phyloP scores from a whole-genome alignment of 1,140 invertebrate genomes.

The Centruroides vittatus region DNA sequence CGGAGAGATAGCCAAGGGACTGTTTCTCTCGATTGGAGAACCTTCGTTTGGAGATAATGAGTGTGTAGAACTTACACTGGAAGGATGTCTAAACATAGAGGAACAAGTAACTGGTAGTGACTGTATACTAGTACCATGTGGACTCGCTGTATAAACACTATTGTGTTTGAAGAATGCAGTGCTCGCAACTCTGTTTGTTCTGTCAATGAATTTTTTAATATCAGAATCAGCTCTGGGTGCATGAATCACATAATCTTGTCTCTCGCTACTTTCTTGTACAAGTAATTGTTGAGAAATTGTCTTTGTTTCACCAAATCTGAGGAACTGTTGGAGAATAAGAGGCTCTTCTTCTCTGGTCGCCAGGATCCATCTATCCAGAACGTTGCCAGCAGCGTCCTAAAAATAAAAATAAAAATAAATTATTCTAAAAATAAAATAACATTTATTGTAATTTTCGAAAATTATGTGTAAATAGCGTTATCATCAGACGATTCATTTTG shows the following conservation, averaged over 20 bases:
- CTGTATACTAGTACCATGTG: background rate
- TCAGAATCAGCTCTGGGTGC: constrained; percentile 31
- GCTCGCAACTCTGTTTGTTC: constrained; percentile 18
- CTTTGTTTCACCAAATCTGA: constrained; percentile 66
- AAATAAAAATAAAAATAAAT: background rate
- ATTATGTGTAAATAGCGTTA: too few species aligned
- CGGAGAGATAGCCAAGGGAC: constrained; percentile 43
- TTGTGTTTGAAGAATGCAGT: too few species aligned
- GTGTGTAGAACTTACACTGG: constrained; percentile 20
- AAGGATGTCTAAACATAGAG: constrained; percentile 2
- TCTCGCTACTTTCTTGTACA: constrained; percentile 36
- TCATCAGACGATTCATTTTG: too few species aligned
- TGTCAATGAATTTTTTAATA: constrained; percentile 42
- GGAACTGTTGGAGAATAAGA: constrained; percentile 70
- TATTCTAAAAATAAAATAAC: too few species aligned
- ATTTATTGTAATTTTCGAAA: too few species aligned
- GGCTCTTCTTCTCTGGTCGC: constrained; percentile 69
- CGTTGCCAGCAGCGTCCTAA: constrained; percentile 10
- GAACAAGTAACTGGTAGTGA: too few species aligned
- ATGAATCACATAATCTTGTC: constrained; percentile 4
- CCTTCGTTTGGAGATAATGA: constrained; percentile 5
- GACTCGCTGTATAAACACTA: background rate
- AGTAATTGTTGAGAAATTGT: constrained; percentile 64
- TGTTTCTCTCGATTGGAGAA: constrained; percentile 19
- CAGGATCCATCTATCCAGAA: constrained; percentile 58